phyloP scores from a whole-genome alignment of 2,113 vertebrate genomes.

The Muscicapa adusta region DNA sequence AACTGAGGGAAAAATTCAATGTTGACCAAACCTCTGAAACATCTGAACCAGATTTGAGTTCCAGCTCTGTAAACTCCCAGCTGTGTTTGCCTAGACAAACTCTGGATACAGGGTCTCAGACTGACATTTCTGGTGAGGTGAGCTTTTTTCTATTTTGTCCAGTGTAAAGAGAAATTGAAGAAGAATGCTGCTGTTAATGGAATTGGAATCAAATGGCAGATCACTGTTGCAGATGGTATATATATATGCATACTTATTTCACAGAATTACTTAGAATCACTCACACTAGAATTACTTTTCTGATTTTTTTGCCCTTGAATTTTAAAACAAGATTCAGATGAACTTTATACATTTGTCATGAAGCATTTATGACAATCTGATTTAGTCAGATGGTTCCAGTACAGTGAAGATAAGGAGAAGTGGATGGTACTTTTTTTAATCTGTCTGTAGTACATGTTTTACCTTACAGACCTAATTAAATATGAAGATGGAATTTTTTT shows the following conservation, averaged over 20 bases:
- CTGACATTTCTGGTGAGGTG: slow-evolving; percentile 83
- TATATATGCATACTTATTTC: background rate
- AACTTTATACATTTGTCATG: background rate
- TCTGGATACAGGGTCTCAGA: slow-evolving; percentile 83
- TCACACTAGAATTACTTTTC: background rate
- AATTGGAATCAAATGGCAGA: background rate
- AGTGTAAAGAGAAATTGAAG: background rate
- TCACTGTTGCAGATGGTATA: background rate
- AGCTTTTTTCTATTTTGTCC: slow-evolving; percentile 33
- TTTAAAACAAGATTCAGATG: background rate
- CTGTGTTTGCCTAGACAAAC: slow-evolving; percentile 76
- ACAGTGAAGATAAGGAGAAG: background rate
- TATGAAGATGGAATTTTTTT: background rate
- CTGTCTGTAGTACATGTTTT: background rate
- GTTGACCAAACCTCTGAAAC: slow-evolving; percentile 63
- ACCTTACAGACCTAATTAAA: background rate
- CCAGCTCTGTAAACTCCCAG: slow-evolving; percentile 62
- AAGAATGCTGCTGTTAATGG: background rate
- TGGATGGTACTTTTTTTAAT: background rate
- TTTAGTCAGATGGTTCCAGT: background rate
- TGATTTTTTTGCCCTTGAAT: background rate
- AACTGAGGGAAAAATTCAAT: slow-evolving; percentile 77
- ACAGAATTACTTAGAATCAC: background rate
- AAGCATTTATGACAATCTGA: background rate
- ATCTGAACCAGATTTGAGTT: slow-evolving; percentile 71